Evolutionary conservation across 2,797 vertebrate genomes (phyloP), one percentile per base, ranked within the genome.

Genomic region (Poeciliopsis gracilis): DNA sequence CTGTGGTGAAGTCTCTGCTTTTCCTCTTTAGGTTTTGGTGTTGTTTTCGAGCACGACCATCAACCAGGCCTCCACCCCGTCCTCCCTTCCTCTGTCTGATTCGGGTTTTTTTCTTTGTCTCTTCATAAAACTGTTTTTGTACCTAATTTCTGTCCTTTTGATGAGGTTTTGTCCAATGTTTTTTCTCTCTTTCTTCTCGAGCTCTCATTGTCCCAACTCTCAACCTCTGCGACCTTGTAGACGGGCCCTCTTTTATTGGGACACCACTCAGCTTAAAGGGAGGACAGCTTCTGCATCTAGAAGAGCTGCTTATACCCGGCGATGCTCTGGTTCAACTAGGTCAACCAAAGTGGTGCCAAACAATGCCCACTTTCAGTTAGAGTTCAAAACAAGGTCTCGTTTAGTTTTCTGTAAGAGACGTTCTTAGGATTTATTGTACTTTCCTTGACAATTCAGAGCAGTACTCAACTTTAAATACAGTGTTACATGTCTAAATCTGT

Each of bases 41-140:
- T 91, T 93, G 87, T 93, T 92, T 91, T 86, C 84, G 82, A 81
- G 84, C 78, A 72, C 67, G 84, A 82, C 82, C 88, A 80, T 90
- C 87, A 77, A 82, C 61, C 70, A 49, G 4, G 85, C 83, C 89
- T 90, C 89, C 85, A 45, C 84, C 89, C 86, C 84, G 36, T 63
- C 79, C 72, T 84, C 82, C 73, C 80, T 84, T 84, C 79, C 51
- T 85, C 80, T 61, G 79, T 85, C 89, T 90, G 86, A 79, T 83
- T 93, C 86, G 81, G 77, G 82, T 79, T 77, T 77, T 74, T 76
- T 85, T 89, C 87, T 89, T 86, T 75, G 57, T 75, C 10, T 91
- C 88, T 91, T 91, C 87, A 92, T 93, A 93, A 94, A 94, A 90
- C 84, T 84, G 87, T 90, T 93, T 92, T 93, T 88, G 89, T 86